Percentiles rank a stretch among this genome's conserved stretches.
These are phyloP conservation scores for Diaphora mendica DNA, from an alignment of 2,888 invertebrate species.

Conservation along the genomic window DNA sequence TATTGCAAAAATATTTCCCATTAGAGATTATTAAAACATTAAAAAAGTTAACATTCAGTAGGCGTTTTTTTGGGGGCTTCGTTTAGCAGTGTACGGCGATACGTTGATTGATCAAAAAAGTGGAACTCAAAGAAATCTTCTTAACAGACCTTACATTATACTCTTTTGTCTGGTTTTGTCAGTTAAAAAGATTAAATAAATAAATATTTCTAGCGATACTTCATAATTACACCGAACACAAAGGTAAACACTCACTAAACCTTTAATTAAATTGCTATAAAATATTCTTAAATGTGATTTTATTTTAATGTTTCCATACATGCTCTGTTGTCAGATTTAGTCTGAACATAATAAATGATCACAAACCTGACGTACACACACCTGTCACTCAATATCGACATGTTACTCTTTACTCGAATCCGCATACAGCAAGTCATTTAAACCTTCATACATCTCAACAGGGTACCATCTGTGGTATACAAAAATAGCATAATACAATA, in stretches of 20 bases:
- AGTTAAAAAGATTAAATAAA: background rate
- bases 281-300: background rate
- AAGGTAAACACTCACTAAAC: background rate
- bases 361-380: slow-evolving; percentile 38
- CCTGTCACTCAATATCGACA: slow-evolving; percentile 53
- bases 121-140: background rate
- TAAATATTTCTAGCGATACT: background rate
- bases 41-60: background rate
- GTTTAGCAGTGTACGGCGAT: too few relatives aligned
- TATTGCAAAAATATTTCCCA: slow-evolving; percentile 36
- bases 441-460: slow-evolving; percentile 34
- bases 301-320: background rate
- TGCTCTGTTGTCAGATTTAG: background rate
- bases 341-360: slow-evolving; percentile 49
- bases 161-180: background rate
- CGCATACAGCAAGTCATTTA: slow-evolving; percentile 36
- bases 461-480: slow-evolving; percentile 28
- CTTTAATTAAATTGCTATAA: background rate
- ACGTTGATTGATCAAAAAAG: too few relatives aligned
- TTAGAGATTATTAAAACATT: background rate
- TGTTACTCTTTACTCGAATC: slow-evolving; percentile 41
- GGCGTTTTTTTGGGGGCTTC: too few relatives aligned
- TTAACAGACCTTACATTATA: background rate
- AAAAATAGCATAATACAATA: slow-evolving; percentile 18
- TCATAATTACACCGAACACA: background rate